Conservation (phyloP, 2,797 vertebrate species). For the Enoplosus armatus region DNA sequence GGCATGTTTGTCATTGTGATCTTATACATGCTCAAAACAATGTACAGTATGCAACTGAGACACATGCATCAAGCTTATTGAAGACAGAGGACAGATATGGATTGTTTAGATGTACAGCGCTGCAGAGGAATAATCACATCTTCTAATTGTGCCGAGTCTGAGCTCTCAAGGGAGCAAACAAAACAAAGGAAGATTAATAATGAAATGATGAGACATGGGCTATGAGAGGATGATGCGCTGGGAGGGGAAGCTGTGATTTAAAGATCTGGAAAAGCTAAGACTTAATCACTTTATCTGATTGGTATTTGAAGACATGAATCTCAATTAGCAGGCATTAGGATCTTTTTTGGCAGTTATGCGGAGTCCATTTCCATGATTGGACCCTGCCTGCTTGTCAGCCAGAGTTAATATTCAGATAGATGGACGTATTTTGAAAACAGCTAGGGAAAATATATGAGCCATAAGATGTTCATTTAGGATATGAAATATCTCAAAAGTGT, state of each 20-base stretch:
- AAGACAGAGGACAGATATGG: conserved; percentile 38
- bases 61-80: background rate
- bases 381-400: conserved; percentile 42
- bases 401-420: conserved; percentile 44
- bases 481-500: background rate
- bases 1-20: background rate
- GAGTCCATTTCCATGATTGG: conserved; percentile 61
- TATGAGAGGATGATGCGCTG: conserved; percentile 62
- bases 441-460: background rate
- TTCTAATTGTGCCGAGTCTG: conserved; percentile 66
- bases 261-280: conserved; percentile 75
- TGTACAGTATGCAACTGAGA: background rate
- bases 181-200: conserved; percentile 81
- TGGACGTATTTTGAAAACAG: conserved; percentile 32
- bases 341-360: conserved; percentile 55
- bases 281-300: conserved; percentile 82
- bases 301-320: conserved; percentile 79
- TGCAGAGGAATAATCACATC: conserved; percentile 73
- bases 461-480: background rate
- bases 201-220: conserved; percentile 72
- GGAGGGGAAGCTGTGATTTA: conserved; percentile 72
- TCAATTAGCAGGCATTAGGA: conserved; percentile 75
- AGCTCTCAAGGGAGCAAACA: conserved; percentile 61
- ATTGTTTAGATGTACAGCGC: conserved; percentile 71
- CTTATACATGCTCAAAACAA: background rate